Conservation (phyloP, 1,140 invertebrate genomes). For the Ganaspis sp. region DNA sequence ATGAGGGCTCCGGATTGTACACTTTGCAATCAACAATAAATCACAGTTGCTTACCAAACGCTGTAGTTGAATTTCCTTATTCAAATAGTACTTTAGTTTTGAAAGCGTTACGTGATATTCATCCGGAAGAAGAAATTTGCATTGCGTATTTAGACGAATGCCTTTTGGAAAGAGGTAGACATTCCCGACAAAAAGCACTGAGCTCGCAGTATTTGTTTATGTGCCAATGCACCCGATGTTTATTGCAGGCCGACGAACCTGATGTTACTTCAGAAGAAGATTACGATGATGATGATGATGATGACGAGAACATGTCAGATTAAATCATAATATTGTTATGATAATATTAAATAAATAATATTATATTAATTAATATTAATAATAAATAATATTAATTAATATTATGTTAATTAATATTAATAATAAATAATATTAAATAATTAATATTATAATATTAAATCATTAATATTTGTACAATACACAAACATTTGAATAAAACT, state of each 20-base stretch:
- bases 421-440: too few species aligned
- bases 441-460: too few species aligned
- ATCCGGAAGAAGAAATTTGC: conserved; percentile 90
- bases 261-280: conserved; percentile 82
- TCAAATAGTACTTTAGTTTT: conserved; percentile 89
- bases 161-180: conserved; percentile 85
- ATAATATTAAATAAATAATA: too few species aligned
- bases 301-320: conserved; percentile 55
- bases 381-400: too few species aligned
- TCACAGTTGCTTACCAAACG: conserved; percentile 95
- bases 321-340: conserved; percentile 35
- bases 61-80: conserved; percentile 88
- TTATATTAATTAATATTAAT: too few species aligned
- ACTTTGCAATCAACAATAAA: conserved; percentile 90
- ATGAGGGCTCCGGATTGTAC: conserved; percentile 95
- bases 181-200: conserved; percentile 89
- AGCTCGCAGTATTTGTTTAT: conserved; percentile 91
- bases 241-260: conserved; percentile 83
- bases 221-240: conserved; percentile 89
- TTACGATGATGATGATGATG: conserved; percentile 58
- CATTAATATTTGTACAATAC: too few species aligned
- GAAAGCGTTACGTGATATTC: conserved; percentile 85
- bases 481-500: too few species aligned
- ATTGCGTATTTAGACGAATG: conserved; percentile 96
- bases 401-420: too few species aligned